Conservation (phyloP, 2,797 vertebrate genomes). For the Gymnodraco acuticeps region DNA sequence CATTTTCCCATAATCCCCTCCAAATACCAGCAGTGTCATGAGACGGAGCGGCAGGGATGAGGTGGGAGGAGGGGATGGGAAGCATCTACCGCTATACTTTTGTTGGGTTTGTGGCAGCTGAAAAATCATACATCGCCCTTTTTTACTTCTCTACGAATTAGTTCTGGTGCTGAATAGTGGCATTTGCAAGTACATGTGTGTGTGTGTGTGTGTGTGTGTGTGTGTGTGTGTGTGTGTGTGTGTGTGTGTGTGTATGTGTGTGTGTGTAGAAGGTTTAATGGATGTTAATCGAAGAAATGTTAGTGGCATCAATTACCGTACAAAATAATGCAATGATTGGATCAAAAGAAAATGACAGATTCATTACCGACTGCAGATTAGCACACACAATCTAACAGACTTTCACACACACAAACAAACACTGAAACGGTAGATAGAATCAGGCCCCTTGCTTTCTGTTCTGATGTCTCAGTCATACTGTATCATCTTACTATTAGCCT, state of each 20-base stretch:
- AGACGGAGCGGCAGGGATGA: slow-evolving; percentile 37
- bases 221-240: no score
- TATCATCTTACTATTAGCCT: no score
- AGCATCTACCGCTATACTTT: slow-evolving; percentile 38
- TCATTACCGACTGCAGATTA: slow-evolving; percentile 39
- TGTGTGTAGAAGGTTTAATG: slow-evolving; percentile 50
- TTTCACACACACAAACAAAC: slow-evolving; percentile 8
- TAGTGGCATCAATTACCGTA: slow-evolving; percentile 66
- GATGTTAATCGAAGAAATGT: slow-evolving; percentile 62
- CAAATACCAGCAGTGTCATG: slow-evolving; percentile 64
- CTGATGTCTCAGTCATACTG: no score
- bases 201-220: slow-evolving; percentile 15
- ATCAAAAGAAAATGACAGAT: slow-evolving; percentile 66
- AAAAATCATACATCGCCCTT: slow-evolving; percentile 52
- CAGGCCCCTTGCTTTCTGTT: no score
- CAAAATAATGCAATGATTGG: slow-evolving; percentile 56
- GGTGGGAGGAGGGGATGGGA: slow-evolving; percentile 26
- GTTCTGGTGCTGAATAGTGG: not conserved
- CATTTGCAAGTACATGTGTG: not conserved
- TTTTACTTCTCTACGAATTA: slow-evolving; percentile 16
- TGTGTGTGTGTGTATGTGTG: slow-evolving; percentile 1
- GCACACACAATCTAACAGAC: not conserved
- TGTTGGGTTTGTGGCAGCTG: slow-evolving; percentile 43
- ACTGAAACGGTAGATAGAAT: no score
- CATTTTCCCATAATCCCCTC: slow-evolving; percentile 80